Percentiles rank a stretch among this genome's conserved stretches.
Conservation (phyloP, 2,888 invertebrate genomes). For the Cheiracanthium punctorium region DNA sequence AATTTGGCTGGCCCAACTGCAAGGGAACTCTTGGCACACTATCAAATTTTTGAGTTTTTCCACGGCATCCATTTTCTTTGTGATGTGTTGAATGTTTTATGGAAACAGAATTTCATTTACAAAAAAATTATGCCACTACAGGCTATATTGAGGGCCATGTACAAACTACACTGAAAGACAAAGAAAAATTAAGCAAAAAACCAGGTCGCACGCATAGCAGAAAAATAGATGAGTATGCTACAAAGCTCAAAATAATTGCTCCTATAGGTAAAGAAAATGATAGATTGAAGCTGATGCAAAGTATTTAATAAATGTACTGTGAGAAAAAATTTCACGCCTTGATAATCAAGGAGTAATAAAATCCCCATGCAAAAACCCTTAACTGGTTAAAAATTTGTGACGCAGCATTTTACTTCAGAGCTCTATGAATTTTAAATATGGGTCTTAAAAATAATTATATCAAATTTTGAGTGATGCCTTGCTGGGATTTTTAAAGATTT, state of each 20-base stretch:
- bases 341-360: too few relatives aligned
- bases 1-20: neutral
- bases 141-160: neutral
- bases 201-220: neutral
- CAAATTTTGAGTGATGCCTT: too few relatives aligned
- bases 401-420: too few relatives aligned
- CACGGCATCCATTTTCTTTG: too few relatives aligned
- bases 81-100: too few relatives aligned
- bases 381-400: too few relatives aligned
- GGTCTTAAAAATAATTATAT: too few relatives aligned
- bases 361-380: too few relatives aligned
- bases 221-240: neutral
- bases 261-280: neutral
- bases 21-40: too few relatives aligned
- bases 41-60: too few relatives aligned
- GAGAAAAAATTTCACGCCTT: neutral
- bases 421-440: too few relatives aligned
- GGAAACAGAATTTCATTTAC: neutral
- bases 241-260: neutral
- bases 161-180: neutral
- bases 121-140: neutral
- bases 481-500: too few relatives aligned
- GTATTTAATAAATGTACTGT: neutral
- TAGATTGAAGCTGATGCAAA: neutral
- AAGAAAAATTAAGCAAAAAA: slow-evolving; percentile 7